Base-by-base conservation (phyloP, 1,140 invertebrate species). In the Heliconius hermathena region DNA sequence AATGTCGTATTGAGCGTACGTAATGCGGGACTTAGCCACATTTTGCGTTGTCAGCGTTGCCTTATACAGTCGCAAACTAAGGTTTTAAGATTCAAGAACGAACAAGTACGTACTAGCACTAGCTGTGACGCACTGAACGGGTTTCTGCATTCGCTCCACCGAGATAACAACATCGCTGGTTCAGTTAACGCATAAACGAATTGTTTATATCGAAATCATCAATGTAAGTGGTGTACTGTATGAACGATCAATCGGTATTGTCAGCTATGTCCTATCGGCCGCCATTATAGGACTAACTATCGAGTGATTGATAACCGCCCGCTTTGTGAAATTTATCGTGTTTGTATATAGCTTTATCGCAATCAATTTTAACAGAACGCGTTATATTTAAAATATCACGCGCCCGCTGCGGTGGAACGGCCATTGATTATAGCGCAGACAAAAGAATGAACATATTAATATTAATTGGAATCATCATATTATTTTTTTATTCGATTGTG, bases 271-370 rank as follows among this genome's bases (percentile, higher is more conserved):
- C 79, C 79, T 70, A 81, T 77, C 75, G 76, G 71, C 76, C 75
- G 46, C 74, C 41, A 71, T 71, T 76, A 72, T 77, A 71, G 71
- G 54, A 49, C 75, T 73, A 77, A 77, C 79, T 76, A 73, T 60
- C 60, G n/a, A 6, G 57, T 78, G 79, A 83, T 83, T 83, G 79
- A 83, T 83, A 83, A 79, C 79, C 82, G 72, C n/a, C 71, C 66
- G 79, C 49, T 81, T 81, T 70, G 77, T 26, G 76, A 60, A 77
- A 75, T 78, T 79, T 83, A 80, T 80, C 82, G 73, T 41, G 36
- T 74, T 78, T 73, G 72, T 77, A 81, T 73, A 80, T 76, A 76
- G 76, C 73, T 60, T 76, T 73, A 73, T 72, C 71, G 74, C 54
- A 76, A 76, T 80, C 38, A 66, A 80, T 76, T 72, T 74, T 73